Evolutionary conservation across 1,140 invertebrate genomes (phyloP).

Genomic region (Drosophila rhopaloa): DNA sequence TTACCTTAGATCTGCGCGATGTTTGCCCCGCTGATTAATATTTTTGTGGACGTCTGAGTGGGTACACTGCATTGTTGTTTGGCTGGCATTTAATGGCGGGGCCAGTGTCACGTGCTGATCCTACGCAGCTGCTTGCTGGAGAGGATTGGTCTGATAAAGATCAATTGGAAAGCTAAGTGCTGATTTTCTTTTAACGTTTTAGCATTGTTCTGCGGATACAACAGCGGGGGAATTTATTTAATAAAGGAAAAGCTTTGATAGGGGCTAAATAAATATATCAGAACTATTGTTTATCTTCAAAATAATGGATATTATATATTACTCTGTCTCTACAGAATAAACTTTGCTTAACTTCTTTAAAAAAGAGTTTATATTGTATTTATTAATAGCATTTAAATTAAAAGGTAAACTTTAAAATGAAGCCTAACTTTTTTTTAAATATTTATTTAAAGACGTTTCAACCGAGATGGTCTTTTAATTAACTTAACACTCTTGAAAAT

Average conservation of each 20-base stretch:
- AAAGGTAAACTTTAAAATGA: no score
- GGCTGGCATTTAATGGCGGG: slow-evolving; percentile 20
- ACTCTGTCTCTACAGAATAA: no score
- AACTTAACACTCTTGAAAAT: neutral
- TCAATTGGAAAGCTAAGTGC: slow-evolving; percentile 32
- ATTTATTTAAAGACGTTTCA: no score
- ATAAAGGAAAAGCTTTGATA: neutral
- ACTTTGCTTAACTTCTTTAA: no score
- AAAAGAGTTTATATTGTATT: no score
- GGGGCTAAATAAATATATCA: neutral
- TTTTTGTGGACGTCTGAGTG: slow-evolving; percentile 46
- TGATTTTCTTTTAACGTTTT: neutral
- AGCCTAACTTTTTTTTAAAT: no score
- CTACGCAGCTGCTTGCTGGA: slow-evolving; percentile 22
- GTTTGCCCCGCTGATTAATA: slow-evolving; percentile 67
- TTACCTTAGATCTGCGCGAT: slow-evolving; percentile 48
- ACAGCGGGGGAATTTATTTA: neutral
- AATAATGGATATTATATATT: no score
- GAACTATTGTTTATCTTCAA: neutral
- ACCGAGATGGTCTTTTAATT: neutral
- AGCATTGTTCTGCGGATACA: neutral
- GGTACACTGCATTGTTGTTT: slow-evolving; percentile 26
- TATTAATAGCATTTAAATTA: no score
- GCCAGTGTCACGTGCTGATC: slow-evolving; percentile 52
- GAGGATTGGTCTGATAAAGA: slow-evolving; percentile 20